Evolutionary conservation across 2,113 vertebrate genomes (phyloP), one percentile per base, ranked within the genome.

Genomic region (Paratilapia polleni): DNA sequence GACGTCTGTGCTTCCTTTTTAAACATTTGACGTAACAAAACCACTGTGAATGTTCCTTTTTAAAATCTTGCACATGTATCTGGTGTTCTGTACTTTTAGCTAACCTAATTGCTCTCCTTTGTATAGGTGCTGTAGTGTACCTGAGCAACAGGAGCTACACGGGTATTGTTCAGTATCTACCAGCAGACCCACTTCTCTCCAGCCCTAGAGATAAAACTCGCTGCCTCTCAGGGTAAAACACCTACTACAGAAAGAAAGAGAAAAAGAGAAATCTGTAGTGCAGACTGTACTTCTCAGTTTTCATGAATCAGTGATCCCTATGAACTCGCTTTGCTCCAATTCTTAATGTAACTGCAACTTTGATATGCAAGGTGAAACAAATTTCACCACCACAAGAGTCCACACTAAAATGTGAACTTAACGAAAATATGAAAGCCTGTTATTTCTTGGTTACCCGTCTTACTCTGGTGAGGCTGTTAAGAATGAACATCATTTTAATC

Each of bases 151-250:
- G 95, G 68, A 96, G 94, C 88, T 97, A 97, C 84, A 74, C 81
- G 68, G 96, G 96, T 87, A 85, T 92, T 36, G 94, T 97, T 82
- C 93, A 96, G 79, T 97, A 96, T 88, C 92, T 95, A 47, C 95
- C 95, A 56, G 96, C 95, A 28, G 94, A 95, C 80, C 90, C 94
- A 3, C 84, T 93, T 64, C 58, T 93, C 73, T 95, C 96, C 90
- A 96, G 93, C 90, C 96, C 96, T 0, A 94, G 95, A 84, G 96
- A 97, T 84, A 94, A 95, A 85, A 96, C 94, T 2, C 96, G 95
- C 85, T 97, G 96, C 93, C 92, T 96, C 56, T 93, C 96, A n/a
- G 96, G 96, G 96, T 97, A 95, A 90, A 81, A 85, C 34, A 0
- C 56, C 11, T 59, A 54, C 62, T 5, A 38, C n/a, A 52, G 6